Percentiles rank a stretch among this genome's conserved stretches.
Conservation (phyloP, 2,888 invertebrate genomes). For the Leucophenga maculata region DNA sequence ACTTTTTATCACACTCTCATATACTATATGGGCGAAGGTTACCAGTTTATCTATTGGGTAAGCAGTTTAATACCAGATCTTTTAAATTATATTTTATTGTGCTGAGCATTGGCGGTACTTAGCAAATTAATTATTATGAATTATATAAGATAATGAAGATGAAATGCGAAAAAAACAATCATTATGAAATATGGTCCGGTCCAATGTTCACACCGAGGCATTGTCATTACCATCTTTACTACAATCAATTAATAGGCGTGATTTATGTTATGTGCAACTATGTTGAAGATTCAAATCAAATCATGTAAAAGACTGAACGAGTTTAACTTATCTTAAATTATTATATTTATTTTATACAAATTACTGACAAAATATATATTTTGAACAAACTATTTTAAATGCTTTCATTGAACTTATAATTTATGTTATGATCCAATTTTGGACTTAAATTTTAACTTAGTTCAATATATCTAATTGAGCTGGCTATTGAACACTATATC, state of each 20-base stretch:
- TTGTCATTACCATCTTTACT: not conserved
- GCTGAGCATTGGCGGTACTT: no score
- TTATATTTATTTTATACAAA: not conserved
- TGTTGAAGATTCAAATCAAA: not conserved
- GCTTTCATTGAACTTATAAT: no score
- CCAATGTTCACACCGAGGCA: not conserved
- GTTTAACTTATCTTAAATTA: constrained; percentile 4
- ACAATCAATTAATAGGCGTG: not conserved
- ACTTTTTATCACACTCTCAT: no score
- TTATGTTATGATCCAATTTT: no score
- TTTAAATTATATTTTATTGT: no score
- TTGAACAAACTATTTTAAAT: not conserved
- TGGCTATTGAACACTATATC: no score
- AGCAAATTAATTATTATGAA: no score
- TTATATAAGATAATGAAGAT: not conserved
- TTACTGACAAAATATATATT: not conserved
- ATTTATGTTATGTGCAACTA: not conserved
- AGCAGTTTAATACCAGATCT: no score
- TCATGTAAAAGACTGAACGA: not conserved
- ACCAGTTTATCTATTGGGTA: no score
- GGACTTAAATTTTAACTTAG: no score
- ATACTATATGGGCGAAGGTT: no score
- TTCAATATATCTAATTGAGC: no score
- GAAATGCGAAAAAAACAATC: not conserved
- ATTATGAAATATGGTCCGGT: not conserved